Percentiles rank a stretch among this genome's conserved stretches.
phyloP scores from a whole-genome alignment of 1,140 invertebrate species.

The Drosophila nikananu region DNA sequence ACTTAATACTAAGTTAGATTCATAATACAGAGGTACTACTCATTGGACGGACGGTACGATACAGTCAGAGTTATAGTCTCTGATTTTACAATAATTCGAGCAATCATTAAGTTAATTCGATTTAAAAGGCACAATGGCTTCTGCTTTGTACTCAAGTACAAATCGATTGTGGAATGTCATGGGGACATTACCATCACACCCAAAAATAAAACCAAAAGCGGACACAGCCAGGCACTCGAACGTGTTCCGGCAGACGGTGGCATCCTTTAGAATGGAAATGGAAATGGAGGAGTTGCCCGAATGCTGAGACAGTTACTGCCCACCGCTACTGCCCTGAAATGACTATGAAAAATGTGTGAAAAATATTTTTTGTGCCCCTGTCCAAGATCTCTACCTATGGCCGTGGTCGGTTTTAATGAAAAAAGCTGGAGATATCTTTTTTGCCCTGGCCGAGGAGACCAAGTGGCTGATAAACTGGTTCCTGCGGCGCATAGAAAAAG shows the following conservation, averaged over 20 bases:
- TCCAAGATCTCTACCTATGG: slow-evolving; percentile 68
- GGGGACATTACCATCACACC: slow-evolving; percentile 13
- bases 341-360: slow-evolving; percentile 85
- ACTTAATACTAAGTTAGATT: slow-evolving; percentile 58
- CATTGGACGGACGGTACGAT: slow-evolving; percentile 67
- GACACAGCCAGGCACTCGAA: slow-evolving; percentile 58
- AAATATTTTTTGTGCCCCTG: slow-evolving; percentile 76
- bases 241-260: slow-evolving; percentile 53
- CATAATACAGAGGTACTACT: slow-evolving; percentile 50
- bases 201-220: slow-evolving; percentile 31
- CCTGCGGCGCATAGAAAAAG: slow-evolving; percentile 78
- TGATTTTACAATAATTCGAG: slow-evolving; percentile 47
- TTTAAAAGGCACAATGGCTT: slow-evolving; percentile 62
- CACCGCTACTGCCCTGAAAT: slow-evolving; percentile 69
- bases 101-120: slow-evolving; percentile 29
- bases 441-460: slow-evolving; percentile 75
- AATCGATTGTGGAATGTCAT: slow-evolving; percentile 47
- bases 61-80: slow-evolving; percentile 40
- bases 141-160: slow-evolving; percentile 67
- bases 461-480: slow-evolving; percentile 85
- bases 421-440: slow-evolving; percentile 57
- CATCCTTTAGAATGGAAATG: slow-evolving; percentile 23
- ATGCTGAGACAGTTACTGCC: slow-evolving; percentile 74
- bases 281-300: slow-evolving; percentile 82
- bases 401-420: slow-evolving; percentile 61